phyloP scores from a whole-genome alignment of 2,888 invertebrate species.

The Brachynemurus nebulosus region DNA sequence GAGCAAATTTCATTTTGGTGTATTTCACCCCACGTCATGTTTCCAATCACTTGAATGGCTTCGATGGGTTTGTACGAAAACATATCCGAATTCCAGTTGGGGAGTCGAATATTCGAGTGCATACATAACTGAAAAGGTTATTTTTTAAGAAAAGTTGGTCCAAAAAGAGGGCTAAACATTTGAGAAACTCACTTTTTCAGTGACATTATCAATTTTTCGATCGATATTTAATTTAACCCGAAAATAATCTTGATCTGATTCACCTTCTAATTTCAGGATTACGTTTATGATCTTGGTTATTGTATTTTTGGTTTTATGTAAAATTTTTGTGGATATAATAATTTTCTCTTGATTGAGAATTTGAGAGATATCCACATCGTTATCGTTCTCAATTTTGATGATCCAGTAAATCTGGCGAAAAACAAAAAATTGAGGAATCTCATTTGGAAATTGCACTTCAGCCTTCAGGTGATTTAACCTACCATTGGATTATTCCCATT shows the following conservation, averaged over 20 bases:
- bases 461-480: neutral
- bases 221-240: no score
- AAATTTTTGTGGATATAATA: no score
- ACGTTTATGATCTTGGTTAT: no score
- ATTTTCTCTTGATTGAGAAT: no score
- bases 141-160: neutral
- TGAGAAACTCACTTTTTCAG: neutral
- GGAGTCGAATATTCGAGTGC: neutral
- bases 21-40: neutral
- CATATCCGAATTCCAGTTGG: neutral
- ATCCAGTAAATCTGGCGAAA: neutral
- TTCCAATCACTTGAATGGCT: neutral
- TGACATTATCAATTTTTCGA: neutral
- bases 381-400: no score
- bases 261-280: no score
- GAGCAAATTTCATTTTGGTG: neutral
- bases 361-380: no score
- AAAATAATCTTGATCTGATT: no score
- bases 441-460: neutral
- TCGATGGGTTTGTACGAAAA: neutral
- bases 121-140: neutral
- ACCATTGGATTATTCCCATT: constrained; percentile 1
- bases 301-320: no score
- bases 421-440: neutral
- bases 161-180: neutral